Base-by-base conservation (phyloP, 2,797 vertebrate species). In the Neostethus bicornis region DNA sequence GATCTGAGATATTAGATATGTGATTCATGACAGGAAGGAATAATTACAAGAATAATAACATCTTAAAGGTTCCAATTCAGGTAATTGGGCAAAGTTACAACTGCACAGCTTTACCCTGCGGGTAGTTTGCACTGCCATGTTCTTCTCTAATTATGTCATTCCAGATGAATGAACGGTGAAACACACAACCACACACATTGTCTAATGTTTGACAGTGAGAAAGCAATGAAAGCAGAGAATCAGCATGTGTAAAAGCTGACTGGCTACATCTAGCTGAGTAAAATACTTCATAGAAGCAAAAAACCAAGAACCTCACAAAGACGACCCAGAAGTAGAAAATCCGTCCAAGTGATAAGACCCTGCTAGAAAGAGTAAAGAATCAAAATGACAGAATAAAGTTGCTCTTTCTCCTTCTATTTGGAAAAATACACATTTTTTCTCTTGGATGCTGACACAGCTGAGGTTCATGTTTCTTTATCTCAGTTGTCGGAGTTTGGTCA, bases 191-290 rank as follows among this genome's bases (percentile, higher is more conserved):
- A 65, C 55, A 35, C 52, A 26, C 21, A 64, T 66, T 55, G 54
- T 43, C 48, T 21, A 1, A 2, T 34, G 51, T 75, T 76, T 13
- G 19, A 78, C 61, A 2, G 14, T 4, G 34, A 61, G 70, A 11
- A 21, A 44, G 66, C 69, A 71, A 48, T n/a, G 63, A 82, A 82
- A 78, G 35, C 61, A 79, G 62, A 24, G 47, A 67, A 79, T 81
- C 67, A 67, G 73, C 67, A 38, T 64, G 68, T 41, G 21, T 37
- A 39, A 57, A 24, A 44, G 47, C 77, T 59, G 61, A 54, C 56
- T 66, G 64, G 69, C 45, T 60, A 51, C 29, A 4, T 66, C 58
- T 48, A 53, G 20, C 0, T 0, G 20, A 49, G 59, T 69, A 67
- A 59, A 68, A 37, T 53, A 67, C 61, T 34, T 52, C 57, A 64